Percentiles rank a stretch among this genome's conserved stretches.
Evolutionary conservation across 2,888 invertebrate species (phyloP).

Genomic region (Lymantria monacha): DNA sequence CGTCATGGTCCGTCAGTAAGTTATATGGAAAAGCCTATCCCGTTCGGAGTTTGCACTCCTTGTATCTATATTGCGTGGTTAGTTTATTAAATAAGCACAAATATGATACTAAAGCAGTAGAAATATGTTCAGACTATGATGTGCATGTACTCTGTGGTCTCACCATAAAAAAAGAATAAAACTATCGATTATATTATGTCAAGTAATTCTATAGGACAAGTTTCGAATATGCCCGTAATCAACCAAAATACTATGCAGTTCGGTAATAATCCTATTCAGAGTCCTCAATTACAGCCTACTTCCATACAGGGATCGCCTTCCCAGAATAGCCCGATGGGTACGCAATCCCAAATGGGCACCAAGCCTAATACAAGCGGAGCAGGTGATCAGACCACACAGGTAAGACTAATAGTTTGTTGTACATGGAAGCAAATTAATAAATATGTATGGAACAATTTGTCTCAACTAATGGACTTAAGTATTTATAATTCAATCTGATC

Average conservation of each 20-base stretch:
- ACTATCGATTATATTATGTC: constrained; percentile 38
- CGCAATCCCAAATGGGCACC: constrained; percentile 53
- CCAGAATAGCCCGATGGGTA: constrained; percentile 74
- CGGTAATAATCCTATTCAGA: constrained; percentile 66
- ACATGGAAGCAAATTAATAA: not conserved
- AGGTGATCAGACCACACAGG: constrained; percentile 63
- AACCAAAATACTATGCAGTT: constrained; percentile 66
- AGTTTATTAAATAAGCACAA: too few species aligned
- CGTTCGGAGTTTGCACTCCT: too few species aligned
- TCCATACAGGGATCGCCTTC: constrained; percentile 71
- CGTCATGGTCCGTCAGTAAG: too few species aligned
- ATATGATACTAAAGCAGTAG: too few species aligned
- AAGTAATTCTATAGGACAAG: constrained; percentile 50
- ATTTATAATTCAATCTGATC: too few species aligned
- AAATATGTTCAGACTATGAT: too few species aligned
- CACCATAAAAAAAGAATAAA: too few species aligned
- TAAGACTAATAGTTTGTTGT: constrained; percentile 22
- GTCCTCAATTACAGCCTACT: constrained; percentile 64
- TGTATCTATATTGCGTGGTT: too few species aligned
- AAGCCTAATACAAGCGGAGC: constrained; percentile 53
- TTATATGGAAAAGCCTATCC: too few species aligned
- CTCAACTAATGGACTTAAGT: too few species aligned
- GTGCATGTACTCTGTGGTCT: too few species aligned
- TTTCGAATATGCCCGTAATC: constrained; percentile 60
- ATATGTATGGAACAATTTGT: too few species aligned